Base-by-base conservation (phyloP, 2,888 invertebrate species). In the Gastrophysa polygoni region DNA sequence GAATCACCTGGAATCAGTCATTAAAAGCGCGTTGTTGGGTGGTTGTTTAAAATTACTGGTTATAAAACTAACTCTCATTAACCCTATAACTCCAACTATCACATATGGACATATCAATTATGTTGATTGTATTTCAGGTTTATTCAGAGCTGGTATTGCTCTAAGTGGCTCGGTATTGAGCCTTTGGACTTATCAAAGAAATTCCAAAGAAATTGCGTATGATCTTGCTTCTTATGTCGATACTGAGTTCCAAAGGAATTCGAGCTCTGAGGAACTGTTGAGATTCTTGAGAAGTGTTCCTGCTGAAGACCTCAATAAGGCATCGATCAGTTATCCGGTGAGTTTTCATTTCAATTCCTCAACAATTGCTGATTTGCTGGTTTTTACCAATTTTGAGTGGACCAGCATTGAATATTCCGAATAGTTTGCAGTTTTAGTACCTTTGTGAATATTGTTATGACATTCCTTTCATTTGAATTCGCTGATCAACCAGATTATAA, bases 131-230 rank as follows among this genome's bases (percentile, higher is more conserved):
- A 49, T 60, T 70, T n/a, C 56, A 73, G 71, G 76, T 24, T 63
- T 77, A 43, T 76, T 79, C 62, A 74, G 78, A 52, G 74, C 74
- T 32, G 80, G 76, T 0, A 80, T 81, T 34, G 67, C 76, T 17
- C 75, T 77, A 64, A 79, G 79, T 60, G 81, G 80, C 2, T 75
- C 76, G 14, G 70, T 75, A 5, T 59, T 81, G 11, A 71, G 72
- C 59, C 77, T 78, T 0, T 80, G 80, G 79, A 73, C 80, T 11
- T 76, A 78, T 48, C 75, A 75, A 59, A 71, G 75, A 58, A 70
- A 76, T 51, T 71, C 75, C 24, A 69, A 66, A 50, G 63, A 67
- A 34, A 68, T 75, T 3, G 74, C 77, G 0, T 73, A 73, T 48
- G 57, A 68, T 50, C 67, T 73, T 2, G 76, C 73, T 28, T 66